Evolutionary conservation across 2,888 invertebrate species (phyloP), one percentile per base, ranked within the genome.

Genomic region (Psylliodes chrysocephalus): DNA sequence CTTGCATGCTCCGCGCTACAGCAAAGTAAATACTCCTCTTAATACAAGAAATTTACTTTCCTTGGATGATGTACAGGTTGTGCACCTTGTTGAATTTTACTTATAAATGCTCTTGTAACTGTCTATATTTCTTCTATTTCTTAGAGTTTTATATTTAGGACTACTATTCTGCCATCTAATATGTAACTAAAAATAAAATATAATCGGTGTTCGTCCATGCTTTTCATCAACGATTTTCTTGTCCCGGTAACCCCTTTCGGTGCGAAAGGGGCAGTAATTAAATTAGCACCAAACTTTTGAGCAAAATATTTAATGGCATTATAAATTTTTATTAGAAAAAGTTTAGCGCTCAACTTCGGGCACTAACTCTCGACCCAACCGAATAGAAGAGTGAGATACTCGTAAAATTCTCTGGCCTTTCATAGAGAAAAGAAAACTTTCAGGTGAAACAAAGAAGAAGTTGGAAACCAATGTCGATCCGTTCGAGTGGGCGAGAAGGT

Each of bases 291-390:
- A 28, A 59, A 59, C 49, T 59, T n/a, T 59, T 59, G 59, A 40
- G 40, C 38, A 49, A 59, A n/a, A 49, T 59, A 51, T 49, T 59
- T 59, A 42, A 59, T 59, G 49, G 59, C 40, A 59, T 59, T 59
- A 59, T 59, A 59, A 59, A 59, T 59, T 59, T 59, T 59, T 59
- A 59, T 59, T 59, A 59, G 40, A 51, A 59, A 59, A 59, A 59
- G 49, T 59, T 59, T 59, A 59, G 38, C 49, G 44, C 49, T 10
- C 15, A 59, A 59, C 49, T 59, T 59, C 15, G 49, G 59, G 30
- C 49, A 49, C 28, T 40, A 59, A 40, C 51, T 46, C 38, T 14
- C 47, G 19, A n/a, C 14, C 47, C 12, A n/a, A n/a, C 10, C 17
- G 40, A 40, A 59, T 40, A 40, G 40, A 38, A 38, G 22, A 59